A percentile compares a stretch with the other conserved stretches of the same genome.
phyloP scores from a whole-genome alignment of 2,797 vertebrate species.

The Allobates femoralis region DNA sequence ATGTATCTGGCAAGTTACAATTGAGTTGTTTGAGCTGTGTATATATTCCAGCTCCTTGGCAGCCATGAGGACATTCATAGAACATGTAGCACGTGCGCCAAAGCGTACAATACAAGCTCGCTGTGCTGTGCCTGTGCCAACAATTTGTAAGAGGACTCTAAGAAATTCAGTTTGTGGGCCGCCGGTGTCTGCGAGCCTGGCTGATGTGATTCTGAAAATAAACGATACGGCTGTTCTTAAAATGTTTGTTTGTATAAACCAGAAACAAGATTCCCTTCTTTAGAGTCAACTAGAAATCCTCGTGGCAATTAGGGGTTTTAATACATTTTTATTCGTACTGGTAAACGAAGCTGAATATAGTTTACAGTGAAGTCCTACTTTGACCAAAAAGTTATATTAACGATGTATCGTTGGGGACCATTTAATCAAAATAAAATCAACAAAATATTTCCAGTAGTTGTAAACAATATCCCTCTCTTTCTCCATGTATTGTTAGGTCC shows the following conservation, averaged over 20 bases:
- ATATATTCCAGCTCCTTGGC: constrained; percentile 48
- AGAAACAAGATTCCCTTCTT: constrained; percentile 16
- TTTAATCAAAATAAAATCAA: background rate
- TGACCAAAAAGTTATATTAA: background rate
- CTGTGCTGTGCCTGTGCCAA: constrained; percentile 28
- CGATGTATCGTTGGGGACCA: background rate
- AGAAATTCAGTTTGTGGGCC: constrained; percentile 50
- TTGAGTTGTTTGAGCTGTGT: constrained; percentile 15
- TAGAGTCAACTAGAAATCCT: background rate
- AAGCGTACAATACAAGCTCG: constrained; percentile 31
- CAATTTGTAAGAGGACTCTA: constrained; percentile 41
- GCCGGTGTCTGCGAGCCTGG: constrained; percentile 34
- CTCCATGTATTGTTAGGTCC: too few relatives aligned
- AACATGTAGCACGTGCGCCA: constrained; percentile 36
- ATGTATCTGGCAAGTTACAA: constrained; percentile 50
- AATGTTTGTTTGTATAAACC: constrained; percentile 37
- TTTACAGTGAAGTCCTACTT: background rate
- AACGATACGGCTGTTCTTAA: constrained; percentile 33
- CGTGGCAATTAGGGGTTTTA: constrained; percentile 32
- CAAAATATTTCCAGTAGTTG: background rate
- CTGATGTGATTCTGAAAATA: constrained; percentile 27
- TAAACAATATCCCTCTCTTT: background rate
- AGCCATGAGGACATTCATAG: constrained; percentile 29
- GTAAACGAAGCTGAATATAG: background rate
- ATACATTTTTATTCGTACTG: background rate